Percentiles rank a stretch among this genome's conserved stretches.
phyloP scores from a whole-genome alignment of 2,797 vertebrate species.

The Rhinophrynus dorsalis region DNA sequence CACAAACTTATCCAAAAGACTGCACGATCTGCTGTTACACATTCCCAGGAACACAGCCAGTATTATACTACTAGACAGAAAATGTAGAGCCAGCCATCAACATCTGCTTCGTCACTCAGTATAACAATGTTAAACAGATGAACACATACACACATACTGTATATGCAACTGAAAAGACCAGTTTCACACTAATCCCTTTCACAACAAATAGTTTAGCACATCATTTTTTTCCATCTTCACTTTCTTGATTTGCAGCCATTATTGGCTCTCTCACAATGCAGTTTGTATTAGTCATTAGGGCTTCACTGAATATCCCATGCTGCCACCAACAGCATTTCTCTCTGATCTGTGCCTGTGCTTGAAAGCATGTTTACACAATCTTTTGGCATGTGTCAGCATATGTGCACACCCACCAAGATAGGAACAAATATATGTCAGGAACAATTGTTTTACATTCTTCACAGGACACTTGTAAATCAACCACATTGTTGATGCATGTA shows the following conservation, averaged over 20 bases:
- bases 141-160: not conserved
- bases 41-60: too few species aligned
- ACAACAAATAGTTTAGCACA: conserved; percentile 44
- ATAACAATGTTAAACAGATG: conserved; percentile 27
- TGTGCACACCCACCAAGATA: conserved; percentile 31
- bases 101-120: conserved; percentile 36
- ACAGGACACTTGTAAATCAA: conserved; percentile 1
- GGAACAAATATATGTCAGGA: conserved; percentile 43
- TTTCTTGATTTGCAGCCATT: conserved; percentile 11
- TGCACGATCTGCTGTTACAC: conserved; percentile 5
- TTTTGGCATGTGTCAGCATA: conserved; percentile 29
- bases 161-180: conserved; percentile 23
- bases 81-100: conserved; percentile 21
- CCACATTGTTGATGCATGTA: not conserved
- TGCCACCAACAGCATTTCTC: conserved; percentile 11
- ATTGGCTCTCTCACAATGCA: not conserved
- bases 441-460: conserved; percentile 27
- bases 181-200: conserved; percentile 30
- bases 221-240: conserved; percentile 18
- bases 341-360: conserved; percentile 6
- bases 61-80: not conserved
- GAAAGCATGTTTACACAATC: conserved; percentile 17
- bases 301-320: not conserved
- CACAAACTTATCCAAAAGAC: too few species aligned
- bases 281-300: conserved; percentile 5